These are phyloP conservation scores for Ariopsis seemanni DNA, from an alignment of 2,113 vertebrate species.

Conservation along the genomic window DNA sequence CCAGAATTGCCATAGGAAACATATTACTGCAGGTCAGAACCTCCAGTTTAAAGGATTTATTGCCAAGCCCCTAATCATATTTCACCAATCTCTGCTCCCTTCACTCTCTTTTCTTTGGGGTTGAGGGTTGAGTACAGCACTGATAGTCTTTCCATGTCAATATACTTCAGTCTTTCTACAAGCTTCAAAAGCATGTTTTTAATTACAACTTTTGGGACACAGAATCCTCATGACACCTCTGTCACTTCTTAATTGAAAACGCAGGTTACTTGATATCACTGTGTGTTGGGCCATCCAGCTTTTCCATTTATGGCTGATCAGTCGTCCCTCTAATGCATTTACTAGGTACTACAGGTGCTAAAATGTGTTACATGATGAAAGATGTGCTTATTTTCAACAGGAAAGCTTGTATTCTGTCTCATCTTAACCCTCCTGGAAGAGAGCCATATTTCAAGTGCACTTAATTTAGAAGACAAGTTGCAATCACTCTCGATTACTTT, in stretches of 20 bases:
- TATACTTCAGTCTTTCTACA: slow-evolving; percentile 16
- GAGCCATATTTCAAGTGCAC: slow-evolving; percentile 35
- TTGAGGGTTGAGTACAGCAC: slow-evolving; percentile 26
- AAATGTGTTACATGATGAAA: slow-evolving; percentile 6
- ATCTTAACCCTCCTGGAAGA: slow-evolving; percentile 14
- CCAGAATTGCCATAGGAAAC: slow-evolving; percentile 68
- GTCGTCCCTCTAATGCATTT: slow-evolving; percentile 1
- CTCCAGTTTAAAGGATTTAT: slow-evolving; percentile 69
- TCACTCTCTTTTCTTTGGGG: slow-evolving; percentile 34
- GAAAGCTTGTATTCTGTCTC: slow-evolving; percentile 10
- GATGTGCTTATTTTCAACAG: not conserved
- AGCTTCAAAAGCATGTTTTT: slow-evolving; percentile 11
- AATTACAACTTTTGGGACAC: slow-evolving; percentile 19
- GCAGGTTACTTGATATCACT: not conserved
- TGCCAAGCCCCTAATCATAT: slow-evolving; percentile 56
- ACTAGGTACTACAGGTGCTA: not conserved
- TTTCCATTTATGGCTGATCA: not conserved
- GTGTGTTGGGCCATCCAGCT: not conserved
- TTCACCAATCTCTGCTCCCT: slow-evolving; percentile 48
- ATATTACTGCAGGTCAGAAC: slow-evolving; percentile 67
- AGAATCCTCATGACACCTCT: not conserved
- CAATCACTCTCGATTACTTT: slow-evolving; percentile 34
- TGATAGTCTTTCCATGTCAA: slow-evolving; percentile 29
- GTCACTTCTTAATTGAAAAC: not conserved
- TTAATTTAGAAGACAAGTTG: slow-evolving; percentile 41